phyloP scores from a whole-genome alignment of 1,140 invertebrate genomes.

The Heterodera schachtii region DNA sequence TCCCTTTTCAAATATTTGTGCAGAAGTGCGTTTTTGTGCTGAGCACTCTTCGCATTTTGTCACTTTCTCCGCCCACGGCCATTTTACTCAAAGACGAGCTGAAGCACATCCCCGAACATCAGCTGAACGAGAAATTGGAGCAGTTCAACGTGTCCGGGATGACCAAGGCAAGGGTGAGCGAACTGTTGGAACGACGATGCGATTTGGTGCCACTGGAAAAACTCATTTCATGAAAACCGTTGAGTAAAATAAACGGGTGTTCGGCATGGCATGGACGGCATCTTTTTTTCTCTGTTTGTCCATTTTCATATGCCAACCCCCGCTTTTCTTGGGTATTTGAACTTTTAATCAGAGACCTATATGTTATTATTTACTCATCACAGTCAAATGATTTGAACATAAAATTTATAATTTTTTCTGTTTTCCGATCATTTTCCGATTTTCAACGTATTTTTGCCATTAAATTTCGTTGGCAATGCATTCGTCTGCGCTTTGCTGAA shows the following conservation, averaged over 20 bases:
- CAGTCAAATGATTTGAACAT: too few species aligned
- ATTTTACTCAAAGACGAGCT: constrained; percentile 50
- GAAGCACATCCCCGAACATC: constrained; percentile 47
- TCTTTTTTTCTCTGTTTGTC: too few species aligned
- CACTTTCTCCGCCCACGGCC: constrained; percentile 45
- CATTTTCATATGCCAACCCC: too few species aligned
- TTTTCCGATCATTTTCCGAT: neutral
- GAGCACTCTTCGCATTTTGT: constrained; percentile 41
- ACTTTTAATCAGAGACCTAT: too few species aligned
- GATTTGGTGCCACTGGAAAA: constrained; percentile 38
- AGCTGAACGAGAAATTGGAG: constrained; percentile 43
- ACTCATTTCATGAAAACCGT: constrained; percentile 2
- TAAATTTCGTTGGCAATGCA: constrained; percentile 4
- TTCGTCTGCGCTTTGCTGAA: neutral
- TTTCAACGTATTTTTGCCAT: neutral
- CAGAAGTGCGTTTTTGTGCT: constrained; percentile 48
- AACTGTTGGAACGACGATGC: constrained; percentile 50
- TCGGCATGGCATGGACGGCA: too few species aligned
- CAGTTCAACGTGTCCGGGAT: constrained; percentile 45
- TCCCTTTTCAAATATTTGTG: constrained; percentile 4
- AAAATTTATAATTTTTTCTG: too few species aligned
- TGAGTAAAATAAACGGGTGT: neutral
- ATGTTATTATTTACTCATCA: too few species aligned
- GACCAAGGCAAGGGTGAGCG: constrained; percentile 23
- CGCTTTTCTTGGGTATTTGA: too few species aligned